Evolutionary conservation across 2,888 invertebrate species (phyloP), one percentile per base, ranked within the genome.

Genomic region (Cosmia pyralina): DNA sequence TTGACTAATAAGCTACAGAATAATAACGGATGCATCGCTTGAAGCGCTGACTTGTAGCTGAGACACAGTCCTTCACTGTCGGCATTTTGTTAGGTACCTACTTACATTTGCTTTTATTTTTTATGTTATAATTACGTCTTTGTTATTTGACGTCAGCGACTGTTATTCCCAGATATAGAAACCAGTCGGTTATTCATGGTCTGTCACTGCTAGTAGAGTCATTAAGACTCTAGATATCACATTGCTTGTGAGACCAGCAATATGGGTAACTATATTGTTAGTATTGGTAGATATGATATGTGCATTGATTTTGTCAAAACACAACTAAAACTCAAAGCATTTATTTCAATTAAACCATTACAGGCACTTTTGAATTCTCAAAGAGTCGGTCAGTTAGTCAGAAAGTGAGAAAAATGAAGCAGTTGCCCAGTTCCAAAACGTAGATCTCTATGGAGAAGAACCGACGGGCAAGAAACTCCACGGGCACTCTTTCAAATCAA

Each of bases 21-120:
- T 83, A 83, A 79, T 79, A 69, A 74, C 75, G 79, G 69, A 74
- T 67, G 74, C 59, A 78, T 79, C 60, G 80, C 67, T 65, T 60
- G 74, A 74, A 74, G 55, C 69, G 67, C 70, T 67, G 59, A 48
- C 65, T 81, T 68, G 28, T 55, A 60, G 28, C 55, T 34, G 52
- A 74, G 46, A 66, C 58, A 66, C 66, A 55, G 70, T 72, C 60
- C 58, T 67, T 72, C 58, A 60, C 64, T 67, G 77, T 77, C 70
- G 41, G 22, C 55, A 34, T 77, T 62, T 64, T 57, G 52, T 69
- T 53, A n/a, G 15, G 6, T n/a, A 38, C 28, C 28, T 28, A 28
- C 28, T 28, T 28, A 28, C 7, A 7, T 34, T 63, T 55, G 10
- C 22, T 65, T 81, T 60, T 75, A 57, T 78, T 74, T 62, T 73